A percentile compares a stretch with the other conserved stretches of the same genome.
Conservation (phyloP, 2,797 vertebrate species). For the Dryobates pubescens region DNA sequence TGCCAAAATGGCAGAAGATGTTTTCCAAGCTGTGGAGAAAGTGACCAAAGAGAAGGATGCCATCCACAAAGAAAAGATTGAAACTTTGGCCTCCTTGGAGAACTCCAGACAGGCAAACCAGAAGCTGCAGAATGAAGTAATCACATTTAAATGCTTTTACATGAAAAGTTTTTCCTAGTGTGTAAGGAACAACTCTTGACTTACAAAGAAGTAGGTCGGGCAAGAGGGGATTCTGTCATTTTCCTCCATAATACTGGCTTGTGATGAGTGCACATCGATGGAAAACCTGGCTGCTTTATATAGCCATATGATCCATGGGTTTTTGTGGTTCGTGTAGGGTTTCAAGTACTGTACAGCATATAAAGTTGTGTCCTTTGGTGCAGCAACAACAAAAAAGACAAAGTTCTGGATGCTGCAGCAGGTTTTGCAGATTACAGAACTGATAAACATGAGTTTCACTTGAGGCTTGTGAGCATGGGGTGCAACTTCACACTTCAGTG, state of each 20-base stretch:
- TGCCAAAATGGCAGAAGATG: conserved; percentile 82
- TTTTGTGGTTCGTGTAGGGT: neutral
- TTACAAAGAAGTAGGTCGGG: neutral
- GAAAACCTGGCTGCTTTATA: neutral
- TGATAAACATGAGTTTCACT: neutral
- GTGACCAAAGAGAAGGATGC: conserved; percentile 80
- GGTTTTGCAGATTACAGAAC: neutral
- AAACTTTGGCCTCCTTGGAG: conserved; percentile 80
- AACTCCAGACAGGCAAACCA: conserved; percentile 81
- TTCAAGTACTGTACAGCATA: neutral
- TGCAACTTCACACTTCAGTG: neutral
- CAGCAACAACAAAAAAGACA: neutral
- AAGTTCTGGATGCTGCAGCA: neutral
- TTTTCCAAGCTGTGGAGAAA: conserved; percentile 83
- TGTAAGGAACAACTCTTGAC: neutral
- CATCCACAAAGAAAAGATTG: conserved; percentile 82
- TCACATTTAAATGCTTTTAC: conserved; percentile 48
- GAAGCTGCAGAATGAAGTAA: conserved; percentile 88
- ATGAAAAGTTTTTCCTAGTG: neutral
- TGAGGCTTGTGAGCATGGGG: neutral
- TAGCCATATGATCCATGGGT: rapidly evolving
- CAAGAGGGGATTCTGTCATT: neutral
- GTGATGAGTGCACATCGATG: neutral
- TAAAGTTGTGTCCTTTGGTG: neutral
- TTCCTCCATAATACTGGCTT: neutral